Percentiles rank a stretch among this genome's conserved stretches.
These are phyloP conservation scores for Daboia siamensis DNA, from an alignment of 2,113 vertebrate species.

Conservation along the genomic window DNA sequence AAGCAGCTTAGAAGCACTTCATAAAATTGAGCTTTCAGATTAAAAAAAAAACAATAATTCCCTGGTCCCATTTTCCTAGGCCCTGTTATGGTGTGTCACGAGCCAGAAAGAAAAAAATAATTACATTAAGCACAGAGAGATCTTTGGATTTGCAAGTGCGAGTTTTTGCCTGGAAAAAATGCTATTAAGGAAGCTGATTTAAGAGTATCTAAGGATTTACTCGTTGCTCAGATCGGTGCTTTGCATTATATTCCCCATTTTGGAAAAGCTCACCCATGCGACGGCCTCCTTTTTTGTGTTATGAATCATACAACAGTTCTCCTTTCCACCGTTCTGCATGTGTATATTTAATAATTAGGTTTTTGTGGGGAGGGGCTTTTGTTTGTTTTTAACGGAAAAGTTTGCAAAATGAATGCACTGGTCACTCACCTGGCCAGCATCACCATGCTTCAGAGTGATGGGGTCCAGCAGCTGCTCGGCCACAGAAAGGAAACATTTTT, in stretches of 20 bases:
- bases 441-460: neutral
- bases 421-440: slow-evolving; percentile 54
- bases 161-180: neutral
- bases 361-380: neutral
- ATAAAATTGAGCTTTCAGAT: neutral
- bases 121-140: neutral
- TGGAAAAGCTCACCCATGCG: neutral
- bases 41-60: neutral
- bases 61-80: slow-evolving; percentile 22
- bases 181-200: slow-evolving; percentile 3
- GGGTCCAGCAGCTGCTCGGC: neutral
- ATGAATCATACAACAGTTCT: neutral
- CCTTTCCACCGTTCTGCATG: neutral
- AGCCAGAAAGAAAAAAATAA: neutral
- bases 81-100: neutral
- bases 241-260: neutral
- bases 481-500: slow-evolving; percentile 40
- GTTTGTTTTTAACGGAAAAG: neutral
- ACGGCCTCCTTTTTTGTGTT: neutral
- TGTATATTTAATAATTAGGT: neutral
- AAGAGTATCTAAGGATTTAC: neutral
- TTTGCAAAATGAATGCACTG: neutral
- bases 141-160: neutral
- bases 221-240: neutral
- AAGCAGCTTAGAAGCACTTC: neutral